Base-by-base conservation (phyloP, 2,113 vertebrate genomes). In the Tauraco erythrolophus region DNA sequence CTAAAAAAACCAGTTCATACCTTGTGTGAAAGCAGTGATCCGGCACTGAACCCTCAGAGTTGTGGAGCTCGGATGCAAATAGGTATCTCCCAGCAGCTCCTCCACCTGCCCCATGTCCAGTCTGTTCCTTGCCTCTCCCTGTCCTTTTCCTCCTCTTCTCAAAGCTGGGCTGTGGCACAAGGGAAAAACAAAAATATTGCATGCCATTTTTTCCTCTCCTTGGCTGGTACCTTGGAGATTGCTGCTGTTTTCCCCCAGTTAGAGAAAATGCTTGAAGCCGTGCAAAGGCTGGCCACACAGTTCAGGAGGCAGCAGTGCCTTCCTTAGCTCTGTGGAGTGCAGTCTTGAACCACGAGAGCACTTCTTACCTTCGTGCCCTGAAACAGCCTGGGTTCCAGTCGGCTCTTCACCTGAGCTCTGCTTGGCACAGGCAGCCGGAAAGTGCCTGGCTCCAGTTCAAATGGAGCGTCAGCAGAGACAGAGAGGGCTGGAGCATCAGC, bases 311-410 rank as follows among this genome's bases (percentile, higher is more conserved):
- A 95, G 92, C 88, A 94, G 8, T 89, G 80, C 84, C 72, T 51
- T 30, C n/a, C 77, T 86, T 65, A 89, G 86, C 76, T 91, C 94
- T 95, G 64, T 81, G 93, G 93, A 94, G 89, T 82, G 89, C 91
- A 92, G 72, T 84, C 93, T 96, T 96, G 79, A 95, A 89, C 86
- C 76, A 50, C 37, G 23, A 6, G 37, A 92, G 64, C n/a, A 18
- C 27, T 94, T 79, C 35, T 68, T n/a, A 61, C 35, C 37, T 75
- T 80, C 2, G 0, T 50, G 43, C 51, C 37, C 39, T 84, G 72
- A 70, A 71, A 43, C 23, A 51, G 82, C 68, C 75, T 62, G 46
- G 48, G 28, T 78, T 96, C 81, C 71, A 77, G 0, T 10, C 3
- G 5, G 30, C 56, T 51, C 43, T 66, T 84, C 84, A 81, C 87